Conservation (phyloP, 2,797 vertebrate genomes). For the Anomalospiza imberbis region DNA sequence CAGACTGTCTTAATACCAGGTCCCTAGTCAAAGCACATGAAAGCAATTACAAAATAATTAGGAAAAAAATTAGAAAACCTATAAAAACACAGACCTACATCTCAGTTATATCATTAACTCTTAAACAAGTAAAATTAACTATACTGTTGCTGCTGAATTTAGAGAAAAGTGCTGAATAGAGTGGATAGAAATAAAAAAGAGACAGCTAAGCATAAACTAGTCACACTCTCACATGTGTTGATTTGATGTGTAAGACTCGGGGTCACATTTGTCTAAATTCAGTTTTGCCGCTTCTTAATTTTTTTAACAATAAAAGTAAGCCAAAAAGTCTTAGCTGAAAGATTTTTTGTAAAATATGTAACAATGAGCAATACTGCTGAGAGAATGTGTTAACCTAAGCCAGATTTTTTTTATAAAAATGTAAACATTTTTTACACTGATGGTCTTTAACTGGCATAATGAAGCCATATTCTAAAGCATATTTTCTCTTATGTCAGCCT, state of each 20-base stretch:
- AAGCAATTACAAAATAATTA: conserved; percentile 64
- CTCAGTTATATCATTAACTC: conserved; percentile 35
- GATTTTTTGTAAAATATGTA: neutral
- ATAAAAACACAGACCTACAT: conserved; percentile 49
- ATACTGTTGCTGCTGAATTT: neutral
- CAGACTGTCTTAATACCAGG: conserved; percentile 40
- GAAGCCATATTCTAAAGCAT: neutral
- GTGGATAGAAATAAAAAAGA: neutral
- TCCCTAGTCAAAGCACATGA: conserved; percentile 34
- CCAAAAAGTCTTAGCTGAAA: neutral
- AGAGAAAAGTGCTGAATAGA: neutral
- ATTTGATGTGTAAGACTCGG: neutral
- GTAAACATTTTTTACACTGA: neutral
- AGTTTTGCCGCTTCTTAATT: neutral
- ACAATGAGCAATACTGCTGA: neutral
- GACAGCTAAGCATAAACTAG: neutral
- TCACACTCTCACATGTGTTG: neutral
- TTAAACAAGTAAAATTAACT: conserved; percentile 31
- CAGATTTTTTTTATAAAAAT: neutral
- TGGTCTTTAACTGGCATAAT: neutral
- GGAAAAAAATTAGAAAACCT: conserved; percentile 49
- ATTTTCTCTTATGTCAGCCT: neutral
- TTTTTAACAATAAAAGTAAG: neutral
- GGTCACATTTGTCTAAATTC: neutral
- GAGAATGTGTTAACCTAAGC: neutral